phyloP scores from a whole-genome alignment of 2,888 invertebrate species.

The Drosophila formosana region DNA sequence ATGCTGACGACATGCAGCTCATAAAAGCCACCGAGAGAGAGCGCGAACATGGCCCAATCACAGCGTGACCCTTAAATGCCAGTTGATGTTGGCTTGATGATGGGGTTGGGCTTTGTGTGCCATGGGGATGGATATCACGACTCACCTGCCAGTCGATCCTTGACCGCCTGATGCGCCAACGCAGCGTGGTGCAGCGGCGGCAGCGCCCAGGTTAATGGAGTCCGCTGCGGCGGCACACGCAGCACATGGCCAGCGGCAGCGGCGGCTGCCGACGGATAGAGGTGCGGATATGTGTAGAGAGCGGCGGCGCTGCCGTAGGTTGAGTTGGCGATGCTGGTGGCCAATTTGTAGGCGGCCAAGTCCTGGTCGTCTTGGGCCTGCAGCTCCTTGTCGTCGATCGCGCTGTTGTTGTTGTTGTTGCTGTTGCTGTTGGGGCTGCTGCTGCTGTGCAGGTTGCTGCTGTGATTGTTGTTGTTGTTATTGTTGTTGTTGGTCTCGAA shows the following conservation, averaged over 20 bases:
- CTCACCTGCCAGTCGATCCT: conserved; percentile 93
- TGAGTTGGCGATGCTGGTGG: conserved; percentile 84
- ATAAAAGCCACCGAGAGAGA: conserved; percentile 8
- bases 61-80: conserved; percentile 2
- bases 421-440: conserved; percentile 45
- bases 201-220: conserved; percentile 86
- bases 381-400: conserved; percentile 83
- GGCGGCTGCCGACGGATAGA: conserved; percentile 85
- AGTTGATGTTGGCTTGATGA: background rate
- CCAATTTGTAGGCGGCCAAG: conserved; percentile 84
- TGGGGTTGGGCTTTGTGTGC: background rate
- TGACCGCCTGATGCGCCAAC: conserved; percentile 92
- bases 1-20: conserved; percentile 22
- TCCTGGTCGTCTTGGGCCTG: conserved; percentile 82
- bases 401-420: conserved; percentile 43
- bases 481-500: conserved; percentile 87
- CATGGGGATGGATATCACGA: conserved; percentile 43
- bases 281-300: conserved; percentile 85
- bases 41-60: conserved; percentile 34
- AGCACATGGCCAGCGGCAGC: conserved; percentile 89
- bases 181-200: conserved; percentile 87
- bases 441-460: conserved; percentile 36
- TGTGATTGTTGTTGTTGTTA: conserved; percentile 42
- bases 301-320: conserved; percentile 84
- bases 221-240: conserved; percentile 91